A percentile compares a stretch with the other conserved stretches of the same genome.
phyloP scores from a whole-genome alignment of 2,888 invertebrate species.

The Lochmaea capreae region DNA sequence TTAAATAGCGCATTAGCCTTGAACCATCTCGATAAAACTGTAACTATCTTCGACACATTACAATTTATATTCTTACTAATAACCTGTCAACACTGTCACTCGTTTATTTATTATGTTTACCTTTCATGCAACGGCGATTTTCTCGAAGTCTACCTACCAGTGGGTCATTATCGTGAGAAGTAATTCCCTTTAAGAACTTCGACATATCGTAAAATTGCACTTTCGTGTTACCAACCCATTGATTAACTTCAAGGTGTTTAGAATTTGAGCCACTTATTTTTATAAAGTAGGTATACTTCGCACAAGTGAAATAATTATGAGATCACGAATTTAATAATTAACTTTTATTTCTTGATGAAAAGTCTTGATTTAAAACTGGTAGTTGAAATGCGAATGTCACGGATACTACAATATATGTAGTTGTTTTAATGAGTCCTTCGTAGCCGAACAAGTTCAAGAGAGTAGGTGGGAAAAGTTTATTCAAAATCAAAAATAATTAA shows the following conservation, averaged over 20 bases:
- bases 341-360: background rate
- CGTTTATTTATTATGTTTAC: constrained; percentile 26
- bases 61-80: constrained; percentile 23
- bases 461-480: too few species aligned
- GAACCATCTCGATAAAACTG: background rate
- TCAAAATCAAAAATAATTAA: too few species aligned
- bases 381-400: background rate
- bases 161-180: constrained; percentile 41
- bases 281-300: constrained; percentile 10
- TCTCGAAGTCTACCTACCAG: constrained; percentile 33
- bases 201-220: constrained; percentile 37
- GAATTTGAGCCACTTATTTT: constrained; percentile 19
- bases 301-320: constrained; percentile 20
- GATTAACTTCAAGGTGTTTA: constrained; percentile 28
- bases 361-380: background rate
- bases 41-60: background rate
- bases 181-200: constrained; percentile 30
- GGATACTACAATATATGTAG: background rate
- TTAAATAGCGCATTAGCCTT: background rate
- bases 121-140: constrained; percentile 21
- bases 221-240: constrained; percentile 35
- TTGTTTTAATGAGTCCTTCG: background rate
- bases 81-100: constrained; percentile 22
- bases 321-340: constrained; percentile 20
- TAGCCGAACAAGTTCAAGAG: background rate